These are phyloP conservation scores for Hartigia nigra DNA, from an alignment of 2,888 invertebrate species.

Conservation along the genomic window DNA sequence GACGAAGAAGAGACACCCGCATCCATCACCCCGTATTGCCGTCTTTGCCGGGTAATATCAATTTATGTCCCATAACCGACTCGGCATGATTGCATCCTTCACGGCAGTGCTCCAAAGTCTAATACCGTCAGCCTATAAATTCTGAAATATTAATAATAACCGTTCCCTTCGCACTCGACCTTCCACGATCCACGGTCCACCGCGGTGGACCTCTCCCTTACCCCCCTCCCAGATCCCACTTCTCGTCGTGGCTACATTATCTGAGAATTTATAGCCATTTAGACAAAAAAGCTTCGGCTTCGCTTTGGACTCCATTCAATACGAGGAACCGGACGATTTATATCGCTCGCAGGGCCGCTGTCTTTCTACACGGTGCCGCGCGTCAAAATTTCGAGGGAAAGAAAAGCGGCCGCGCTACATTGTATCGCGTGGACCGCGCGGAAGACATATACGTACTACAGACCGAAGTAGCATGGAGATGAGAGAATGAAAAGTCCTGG, in stretches of 20 bases:
- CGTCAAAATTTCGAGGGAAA: slow-evolving; percentile 16
- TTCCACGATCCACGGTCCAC: slow-evolving; percentile 22
- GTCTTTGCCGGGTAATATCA: slow-evolving; percentile 29
- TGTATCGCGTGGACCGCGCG: neutral
- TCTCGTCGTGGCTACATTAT: slow-evolving; percentile 36
- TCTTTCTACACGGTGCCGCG: slow-evolving; percentile 2
- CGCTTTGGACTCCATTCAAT: slow-evolving; percentile 45
- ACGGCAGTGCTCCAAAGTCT: slow-evolving; percentile 26
- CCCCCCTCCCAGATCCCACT: slow-evolving; percentile 24
- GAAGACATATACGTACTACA: neutral
- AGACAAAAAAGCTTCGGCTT: slow-evolving; percentile 42
- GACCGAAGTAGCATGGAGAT: neutral
- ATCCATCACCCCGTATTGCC: slow-evolving; percentile 10
- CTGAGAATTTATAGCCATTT: slow-evolving; percentile 53
- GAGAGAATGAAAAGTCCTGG: slow-evolving; percentile 9
- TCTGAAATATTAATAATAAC: slow-evolving; percentile 49
- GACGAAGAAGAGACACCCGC: slow-evolving; percentile 8
- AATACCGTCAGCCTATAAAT: slow-evolving; percentile 40
- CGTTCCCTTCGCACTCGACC: slow-evolving; percentile 30
- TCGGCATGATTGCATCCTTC: slow-evolving; percentile 35
- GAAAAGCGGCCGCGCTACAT: neutral
- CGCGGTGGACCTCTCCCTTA: slow-evolving; percentile 21
- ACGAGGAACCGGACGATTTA: slow-evolving; percentile 34
- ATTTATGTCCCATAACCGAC: slow-evolving; percentile 41
- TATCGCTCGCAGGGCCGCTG: slow-evolving; percentile 19